A percentile compares a stretch with the other conserved stretches of the same genome.
These are phyloP conservation scores for Trachymyrmex septentrionalis DNA, from an alignment of 1,140 invertebrate genomes.

Conservation along the genomic window DNA sequence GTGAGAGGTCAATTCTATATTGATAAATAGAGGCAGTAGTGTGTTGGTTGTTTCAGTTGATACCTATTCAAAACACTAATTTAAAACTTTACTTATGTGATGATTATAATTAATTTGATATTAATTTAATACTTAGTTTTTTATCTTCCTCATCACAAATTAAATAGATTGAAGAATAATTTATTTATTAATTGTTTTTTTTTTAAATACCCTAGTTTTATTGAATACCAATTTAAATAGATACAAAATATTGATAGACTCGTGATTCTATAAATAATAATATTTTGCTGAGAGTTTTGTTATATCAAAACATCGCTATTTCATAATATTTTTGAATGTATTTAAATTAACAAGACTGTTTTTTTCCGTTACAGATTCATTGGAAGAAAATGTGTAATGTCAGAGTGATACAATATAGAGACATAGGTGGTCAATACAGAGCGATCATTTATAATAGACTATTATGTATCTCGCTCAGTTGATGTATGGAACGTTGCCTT, in stretches of 20 bases:
- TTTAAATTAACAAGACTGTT: not conserved
- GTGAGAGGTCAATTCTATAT: conserved; percentile 5
- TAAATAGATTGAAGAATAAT: not conserved
- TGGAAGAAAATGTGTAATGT: conserved; percentile 71
- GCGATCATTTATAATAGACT: conserved; percentile 66
- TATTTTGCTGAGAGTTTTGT: not conserved
- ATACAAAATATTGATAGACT: not conserved
- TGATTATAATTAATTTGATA: not conserved
- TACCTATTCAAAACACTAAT: too few relatives aligned
- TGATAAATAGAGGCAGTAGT: conserved; percentile 15
- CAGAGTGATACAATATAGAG: conserved; percentile 69
- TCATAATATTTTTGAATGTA: not conserved
- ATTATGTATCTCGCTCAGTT: conserved; percentile 78
- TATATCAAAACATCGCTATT: not conserved
- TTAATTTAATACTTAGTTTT: not conserved
- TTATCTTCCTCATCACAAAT: not conserved
- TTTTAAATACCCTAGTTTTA: not conserved
- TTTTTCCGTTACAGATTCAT: conserved; percentile 63
- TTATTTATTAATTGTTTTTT: not conserved
- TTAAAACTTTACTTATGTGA: not conserved
- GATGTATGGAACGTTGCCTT: conserved; percentile 77
- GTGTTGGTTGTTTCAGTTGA: not conserved
- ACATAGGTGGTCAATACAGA: conserved; percentile 65
- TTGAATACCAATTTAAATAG: not conserved
- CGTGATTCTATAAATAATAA: not conserved